These are phyloP conservation scores for Agonopterix alstromeriana DNA, from an alignment of 2,888 invertebrate species.

Conservation along the genomic window DNA sequence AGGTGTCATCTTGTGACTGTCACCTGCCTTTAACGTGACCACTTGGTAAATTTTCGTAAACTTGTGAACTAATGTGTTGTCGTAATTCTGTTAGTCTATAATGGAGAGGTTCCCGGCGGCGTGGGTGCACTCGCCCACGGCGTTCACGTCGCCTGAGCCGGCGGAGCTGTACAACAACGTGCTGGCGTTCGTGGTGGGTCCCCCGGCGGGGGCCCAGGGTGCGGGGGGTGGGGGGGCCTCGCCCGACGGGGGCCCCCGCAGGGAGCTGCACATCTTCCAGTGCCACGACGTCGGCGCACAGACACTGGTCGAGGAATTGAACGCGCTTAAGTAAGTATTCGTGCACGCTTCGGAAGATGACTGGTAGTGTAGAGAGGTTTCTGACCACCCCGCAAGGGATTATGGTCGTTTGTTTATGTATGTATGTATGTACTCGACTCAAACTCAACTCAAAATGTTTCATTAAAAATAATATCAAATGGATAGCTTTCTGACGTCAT, in stretches of 20 bases:
- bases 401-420: no score
- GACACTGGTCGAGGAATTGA: slow-evolving; percentile 87
- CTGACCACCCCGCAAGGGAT: no score
- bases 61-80: no score
- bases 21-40: background rate
- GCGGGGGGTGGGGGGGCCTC: slow-evolving; percentile 40
- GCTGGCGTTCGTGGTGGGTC: slow-evolving; percentile 95
- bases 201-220: slow-evolving; percentile 27
- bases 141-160: slow-evolving; percentile 97
- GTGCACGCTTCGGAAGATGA: no score
- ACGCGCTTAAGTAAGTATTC: slow-evolving; percentile 76
- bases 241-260: slow-evolving; percentile 49
- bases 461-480: no score
- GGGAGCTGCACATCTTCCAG: slow-evolving; percentile 99
- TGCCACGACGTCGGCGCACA: slow-evolving; percentile 87
- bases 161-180: slow-evolving; percentile 99
- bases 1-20: background rate
- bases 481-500: no score
- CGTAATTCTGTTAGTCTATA: slow-evolving; percentile 81
- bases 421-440: no score
- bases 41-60: background rate
- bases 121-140: slow-evolving; percentile 96
- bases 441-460: no score
- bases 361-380: no score
- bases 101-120: slow-evolving; percentile 97